phyloP scores from a whole-genome alignment of 2,888 invertebrate species.

The Macrostomum cliftonense region DNA sequence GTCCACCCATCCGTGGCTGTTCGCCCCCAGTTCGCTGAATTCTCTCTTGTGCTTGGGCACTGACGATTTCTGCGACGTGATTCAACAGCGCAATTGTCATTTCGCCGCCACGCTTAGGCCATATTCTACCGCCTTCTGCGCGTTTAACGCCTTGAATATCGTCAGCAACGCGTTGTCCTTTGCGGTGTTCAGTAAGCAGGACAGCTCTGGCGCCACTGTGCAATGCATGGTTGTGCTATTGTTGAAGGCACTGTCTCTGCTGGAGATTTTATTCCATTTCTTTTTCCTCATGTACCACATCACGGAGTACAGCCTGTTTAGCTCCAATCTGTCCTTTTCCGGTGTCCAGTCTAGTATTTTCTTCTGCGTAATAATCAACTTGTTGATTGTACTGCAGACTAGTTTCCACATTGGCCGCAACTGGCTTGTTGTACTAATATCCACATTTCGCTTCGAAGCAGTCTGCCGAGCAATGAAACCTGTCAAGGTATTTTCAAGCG shows the following conservation, averaged over 20 bases:
- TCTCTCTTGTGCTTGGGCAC: too few relatives aligned
- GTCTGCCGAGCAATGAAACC: not conserved
- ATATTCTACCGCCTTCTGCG: too few relatives aligned
- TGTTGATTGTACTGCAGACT: not conserved
- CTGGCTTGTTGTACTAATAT: not conserved
- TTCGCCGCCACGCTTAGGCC: too few relatives aligned
- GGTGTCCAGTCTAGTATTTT: not conserved
- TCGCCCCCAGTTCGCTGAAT: too few relatives aligned
- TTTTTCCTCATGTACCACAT: not conserved
- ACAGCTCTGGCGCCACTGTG: too few relatives aligned
- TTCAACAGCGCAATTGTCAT: too few relatives aligned
- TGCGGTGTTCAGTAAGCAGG: too few relatives aligned
- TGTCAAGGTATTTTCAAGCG: too few relatives aligned
- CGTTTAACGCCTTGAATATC: too few relatives aligned
- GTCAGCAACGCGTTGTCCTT: too few relatives aligned
- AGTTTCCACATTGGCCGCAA: slow-evolving; percentile 1
- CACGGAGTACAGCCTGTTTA: not conserved
- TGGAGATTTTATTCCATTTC: not conserved
- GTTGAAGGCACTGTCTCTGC: not conserved
- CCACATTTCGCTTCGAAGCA: slow-evolving; percentile 2
- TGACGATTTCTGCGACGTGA: too few relatives aligned
- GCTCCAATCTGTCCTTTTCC: not conserved
- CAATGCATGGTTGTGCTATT: not conserved
- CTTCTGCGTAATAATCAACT: not conserved
- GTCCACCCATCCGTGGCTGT: too few relatives aligned